Evolutionary conservation across 2,113 vertebrate genomes (phyloP), one percentile per base, ranked within the genome.

Genomic region (Sakesphorus luctuosus): DNA sequence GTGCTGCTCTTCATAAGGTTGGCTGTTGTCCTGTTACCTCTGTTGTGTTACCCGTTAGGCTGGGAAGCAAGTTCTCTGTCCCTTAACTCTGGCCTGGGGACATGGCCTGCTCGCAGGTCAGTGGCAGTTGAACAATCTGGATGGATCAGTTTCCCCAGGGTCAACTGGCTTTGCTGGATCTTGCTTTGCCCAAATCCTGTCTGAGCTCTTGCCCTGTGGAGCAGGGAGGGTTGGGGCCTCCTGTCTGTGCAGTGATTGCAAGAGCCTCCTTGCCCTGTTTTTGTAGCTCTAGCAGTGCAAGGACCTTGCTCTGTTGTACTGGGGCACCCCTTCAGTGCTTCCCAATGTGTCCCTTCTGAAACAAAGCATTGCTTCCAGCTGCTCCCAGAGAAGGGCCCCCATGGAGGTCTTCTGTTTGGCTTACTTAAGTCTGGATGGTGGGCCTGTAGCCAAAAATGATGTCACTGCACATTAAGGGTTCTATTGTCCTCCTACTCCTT

Each of bases 81-180:
- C 63, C 29, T 59, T 91, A 74, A 29, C 82, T 80, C 24, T 95
- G 86, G 89, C 95, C 93, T 77, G 93, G 73, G 92, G 90, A 93
- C 61, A 94, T 26, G 55, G 61, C 24, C 72, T 46, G 52, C 36
- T 75, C 44, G 88, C 65, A 26, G 61, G 90, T 92, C 73, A 74
- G 72, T 56, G 90, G 35, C 79, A 90, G 83, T 49, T 92, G 72
- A 94, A 92, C 79, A 93, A 89, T 96, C 87, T 74, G 79, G 93
- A 69, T 43, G n/a, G 93, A 31, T 96, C 4, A 2, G 87, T 93
- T 96, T 95, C 47, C 24, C 55, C 84, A 43, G 72, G 50, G 82
- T 79, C 88, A 86, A 86, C 93, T 93, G 94, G 85, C 93, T 93
- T 69, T 96, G 85, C 93, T 91, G 89, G 90, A 91, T 95, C 79